A percentile compares a stretch with the other conserved stretches of the same genome.
Evolutionary conservation across 2,888 invertebrate genomes (phyloP).

Genomic region (Megamerina dolium): DNA sequence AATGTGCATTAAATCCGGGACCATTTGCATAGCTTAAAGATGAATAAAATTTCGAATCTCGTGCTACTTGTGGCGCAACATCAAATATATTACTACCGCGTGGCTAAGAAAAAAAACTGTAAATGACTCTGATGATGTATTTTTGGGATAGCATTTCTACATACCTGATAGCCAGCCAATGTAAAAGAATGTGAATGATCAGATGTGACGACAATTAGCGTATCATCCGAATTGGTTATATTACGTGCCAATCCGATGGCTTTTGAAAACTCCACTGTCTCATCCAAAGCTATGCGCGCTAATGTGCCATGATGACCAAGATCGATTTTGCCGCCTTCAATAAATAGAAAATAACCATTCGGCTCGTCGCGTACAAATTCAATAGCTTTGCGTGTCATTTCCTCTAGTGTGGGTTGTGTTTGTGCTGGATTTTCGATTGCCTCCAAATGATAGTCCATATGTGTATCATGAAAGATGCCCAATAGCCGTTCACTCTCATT

Average conservation of each 20-base stretch:
- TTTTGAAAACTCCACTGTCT: constrained; percentile 62
- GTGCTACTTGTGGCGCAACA: constrained; percentile 11
- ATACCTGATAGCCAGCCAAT: constrained; percentile 59
- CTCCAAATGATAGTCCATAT: constrained; percentile 67
- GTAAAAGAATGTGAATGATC: constrained; percentile 77
- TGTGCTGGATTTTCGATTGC: constrained; percentile 43
- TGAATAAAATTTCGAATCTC: constrained; percentile 58
- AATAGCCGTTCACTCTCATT: constrained; percentile 55
- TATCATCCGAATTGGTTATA: constrained; percentile 61
- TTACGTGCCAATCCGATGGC: constrained; percentile 60
- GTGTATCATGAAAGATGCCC: constrained; percentile 61
- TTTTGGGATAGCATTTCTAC: too few relatives aligned
- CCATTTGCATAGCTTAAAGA: constrained; percentile 72
- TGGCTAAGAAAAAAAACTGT: constrained; percentile 18
- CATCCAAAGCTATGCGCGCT: constrained; percentile 42
- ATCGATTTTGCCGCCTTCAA: constrained; percentile 58
- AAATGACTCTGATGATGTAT: background rate
- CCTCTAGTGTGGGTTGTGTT: constrained; percentile 60
- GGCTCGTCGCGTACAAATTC: constrained; percentile 57
- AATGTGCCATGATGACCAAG: constrained; percentile 40
- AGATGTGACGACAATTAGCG: constrained; percentile 72
- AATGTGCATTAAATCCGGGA: constrained; percentile 53
- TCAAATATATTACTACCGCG: constrained; percentile 41
- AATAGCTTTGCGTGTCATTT: constrained; percentile 74
- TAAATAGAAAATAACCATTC: constrained; percentile 72